Conservation (phyloP, 2,113 vertebrate genomes). For the Epinephelus moara region DNA sequence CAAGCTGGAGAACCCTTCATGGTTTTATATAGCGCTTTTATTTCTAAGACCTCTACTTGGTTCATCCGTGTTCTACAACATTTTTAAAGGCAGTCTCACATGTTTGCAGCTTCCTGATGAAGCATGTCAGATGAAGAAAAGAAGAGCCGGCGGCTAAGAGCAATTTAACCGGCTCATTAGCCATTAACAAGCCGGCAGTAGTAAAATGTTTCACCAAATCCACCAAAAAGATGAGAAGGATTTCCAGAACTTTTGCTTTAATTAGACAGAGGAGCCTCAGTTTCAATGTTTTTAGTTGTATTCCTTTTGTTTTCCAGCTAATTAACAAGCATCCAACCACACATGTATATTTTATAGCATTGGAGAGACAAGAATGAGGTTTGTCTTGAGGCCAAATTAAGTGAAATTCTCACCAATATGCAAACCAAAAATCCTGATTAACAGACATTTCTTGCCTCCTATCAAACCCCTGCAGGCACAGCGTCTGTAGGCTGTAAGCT, state of each 20-base stretch:
- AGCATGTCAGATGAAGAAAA: conserved; percentile 34
- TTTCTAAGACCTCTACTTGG: background rate
- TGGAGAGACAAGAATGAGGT: background rate
- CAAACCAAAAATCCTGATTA: background rate
- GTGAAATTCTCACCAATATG: conserved; percentile 6
- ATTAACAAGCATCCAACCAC: conserved; percentile 34
- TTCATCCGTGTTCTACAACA: background rate
- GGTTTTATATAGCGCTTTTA: no score
- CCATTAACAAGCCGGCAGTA: conserved; percentile 35
- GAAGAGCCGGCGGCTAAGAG: background rate
- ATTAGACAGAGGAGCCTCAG: background rate
- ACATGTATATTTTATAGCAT: background rate
- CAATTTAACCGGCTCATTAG: conserved; percentile 55
- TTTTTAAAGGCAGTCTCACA: conserved; percentile 21
- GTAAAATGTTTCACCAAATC: conserved; percentile 4
- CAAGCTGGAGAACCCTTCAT: no score
- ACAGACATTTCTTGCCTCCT: background rate
- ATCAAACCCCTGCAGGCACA: background rate
- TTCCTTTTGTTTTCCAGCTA: conserved; percentile 13
- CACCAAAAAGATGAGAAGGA: background rate
- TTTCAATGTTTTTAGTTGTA: background rate
- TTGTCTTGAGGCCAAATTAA: conserved; percentile 13
- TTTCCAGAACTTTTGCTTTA: background rate
- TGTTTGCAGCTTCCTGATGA: conserved; percentile 24
- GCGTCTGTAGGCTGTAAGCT: background rate